Base-by-base conservation (phyloP, 1,140 invertebrate species). In the Antheraea mylitta region DNA sequence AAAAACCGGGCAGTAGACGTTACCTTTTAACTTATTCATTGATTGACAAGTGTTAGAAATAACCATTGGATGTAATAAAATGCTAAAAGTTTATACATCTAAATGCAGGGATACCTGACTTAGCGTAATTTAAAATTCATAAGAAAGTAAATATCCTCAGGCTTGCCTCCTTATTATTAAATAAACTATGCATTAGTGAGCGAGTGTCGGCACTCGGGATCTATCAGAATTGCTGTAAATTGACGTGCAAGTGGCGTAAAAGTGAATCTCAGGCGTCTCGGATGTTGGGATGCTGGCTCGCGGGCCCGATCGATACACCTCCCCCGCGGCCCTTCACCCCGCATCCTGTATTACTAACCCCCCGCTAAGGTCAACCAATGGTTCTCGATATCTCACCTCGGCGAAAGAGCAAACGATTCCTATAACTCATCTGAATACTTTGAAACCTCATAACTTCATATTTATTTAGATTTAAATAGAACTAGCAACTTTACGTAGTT, bases 241-340 rank as follows among this genome's bases (percentile, higher is more conserved):
- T 82, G 78, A 77, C 76, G 74, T 36, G 36, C 74, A 82, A 78
- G 73, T 74, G 73, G 78, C 78, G 76, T 75, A 80, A 82, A 82
- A 82, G 78, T 80, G 74, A 78, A 79, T 79, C 76, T 76, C 62
- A 76, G 65, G 38, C 63, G 60, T 67, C 73, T 75, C 70, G 69
- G 71, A 72, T 76, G 72, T 65, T 67, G 62, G 69, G 73, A 74
- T 75, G 75, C 64, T 67, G 64, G 64, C 59, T 67, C 68, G 63
- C 67, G 58, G 64, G 67, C 42, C 60, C 67, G 73, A 78, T 80
- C 79, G 74, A 80, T 80, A 80, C 38, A 58, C 64, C 67, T 64
- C 58, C 67, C 67, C 18, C 9, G 19, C 60, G 9, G 36, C 36
- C 63, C 36, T 30, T 42, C 42, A 16, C 19, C 61, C 61, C 19